A percentile compares a stretch with the other conserved stretches of the same genome.
phyloP scores from a whole-genome alignment of 2,113 vertebrate genomes.

The Talpa occidentalis region DNA sequence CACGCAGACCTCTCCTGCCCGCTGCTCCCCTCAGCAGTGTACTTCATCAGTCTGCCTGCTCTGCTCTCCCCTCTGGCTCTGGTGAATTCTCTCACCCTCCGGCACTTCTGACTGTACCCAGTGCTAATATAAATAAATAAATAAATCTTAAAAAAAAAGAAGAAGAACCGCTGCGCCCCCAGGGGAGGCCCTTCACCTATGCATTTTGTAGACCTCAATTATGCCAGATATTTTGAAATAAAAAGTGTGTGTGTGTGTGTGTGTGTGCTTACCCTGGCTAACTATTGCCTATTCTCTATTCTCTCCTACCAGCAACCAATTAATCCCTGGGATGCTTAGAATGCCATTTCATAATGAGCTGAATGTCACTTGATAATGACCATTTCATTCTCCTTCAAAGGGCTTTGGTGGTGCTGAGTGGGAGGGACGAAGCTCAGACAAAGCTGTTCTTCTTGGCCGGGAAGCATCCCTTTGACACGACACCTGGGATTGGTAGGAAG shows the following conservation, averaged over 20 bases:
- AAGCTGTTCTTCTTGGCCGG: conserved; percentile 26
- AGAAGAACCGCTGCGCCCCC: no score
- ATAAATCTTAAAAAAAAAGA: no score
- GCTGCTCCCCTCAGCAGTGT: no score
- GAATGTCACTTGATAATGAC: conserved; percentile 2
- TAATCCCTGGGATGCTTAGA: conserved; percentile 12
- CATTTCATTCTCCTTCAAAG: neutral
- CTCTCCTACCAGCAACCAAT: neutral
- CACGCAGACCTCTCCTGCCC: no score
- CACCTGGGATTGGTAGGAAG: neutral
- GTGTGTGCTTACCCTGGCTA: neutral
- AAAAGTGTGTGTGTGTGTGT: neutral
- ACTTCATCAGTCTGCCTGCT: no score
- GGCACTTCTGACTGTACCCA: no score
- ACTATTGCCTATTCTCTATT: neutral
- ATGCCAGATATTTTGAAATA: conserved; percentile 9
- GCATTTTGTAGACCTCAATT: neutral
- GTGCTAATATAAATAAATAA: no score
- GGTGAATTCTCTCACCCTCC: no score
- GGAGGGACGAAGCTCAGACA: neutral
- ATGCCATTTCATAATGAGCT: neutral
- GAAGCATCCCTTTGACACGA: neutral
- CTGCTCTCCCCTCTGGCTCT: no score
- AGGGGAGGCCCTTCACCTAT: no score
- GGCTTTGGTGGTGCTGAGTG: neutral